These are phyloP conservation scores for Branchinecta lindahli DNA, from an alignment of 1,140 invertebrate species.

Conservation along the genomic window DNA sequence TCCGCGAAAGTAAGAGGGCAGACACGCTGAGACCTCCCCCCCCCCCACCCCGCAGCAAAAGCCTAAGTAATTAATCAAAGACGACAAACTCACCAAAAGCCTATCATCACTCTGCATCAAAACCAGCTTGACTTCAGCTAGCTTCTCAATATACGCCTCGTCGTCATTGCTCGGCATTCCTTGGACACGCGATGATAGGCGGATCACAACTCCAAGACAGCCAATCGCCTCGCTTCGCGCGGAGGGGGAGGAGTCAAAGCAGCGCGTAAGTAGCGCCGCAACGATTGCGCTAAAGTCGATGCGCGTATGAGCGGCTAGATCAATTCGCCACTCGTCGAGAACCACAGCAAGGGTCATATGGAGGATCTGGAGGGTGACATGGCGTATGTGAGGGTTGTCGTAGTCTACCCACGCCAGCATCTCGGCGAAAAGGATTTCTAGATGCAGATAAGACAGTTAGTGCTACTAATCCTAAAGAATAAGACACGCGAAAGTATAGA, in stretches of 20 bases:
- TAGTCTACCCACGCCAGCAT: background rate
- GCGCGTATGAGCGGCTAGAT: background rate
- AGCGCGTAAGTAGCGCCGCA: background rate
- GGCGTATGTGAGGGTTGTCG: background rate
- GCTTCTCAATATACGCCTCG: background rate
- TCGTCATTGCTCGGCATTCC: background rate
- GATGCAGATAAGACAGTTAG: too few relatives aligned
- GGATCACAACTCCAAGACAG: background rate
- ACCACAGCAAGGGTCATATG: background rate
- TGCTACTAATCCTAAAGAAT: too few relatives aligned
- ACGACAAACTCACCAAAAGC: background rate
- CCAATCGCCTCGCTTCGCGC: background rate
- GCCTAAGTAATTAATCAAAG: too few relatives aligned
- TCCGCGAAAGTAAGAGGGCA: background rate
- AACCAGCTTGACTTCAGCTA: background rate
- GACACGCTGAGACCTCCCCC: too few relatives aligned
- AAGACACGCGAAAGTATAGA: too few relatives aligned
- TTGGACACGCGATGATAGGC: background rate
- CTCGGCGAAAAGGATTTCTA: background rate
- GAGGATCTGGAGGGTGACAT: background rate
- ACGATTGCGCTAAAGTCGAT: background rate
- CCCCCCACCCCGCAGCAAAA: too few relatives aligned
- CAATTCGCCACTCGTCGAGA: background rate
- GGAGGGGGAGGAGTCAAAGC: background rate
- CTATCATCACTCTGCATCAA: background rate